These are phyloP conservation scores for Heliconius nattereri DNA, from an alignment of 1,140 invertebrate species.

Conservation along the genomic window DNA sequence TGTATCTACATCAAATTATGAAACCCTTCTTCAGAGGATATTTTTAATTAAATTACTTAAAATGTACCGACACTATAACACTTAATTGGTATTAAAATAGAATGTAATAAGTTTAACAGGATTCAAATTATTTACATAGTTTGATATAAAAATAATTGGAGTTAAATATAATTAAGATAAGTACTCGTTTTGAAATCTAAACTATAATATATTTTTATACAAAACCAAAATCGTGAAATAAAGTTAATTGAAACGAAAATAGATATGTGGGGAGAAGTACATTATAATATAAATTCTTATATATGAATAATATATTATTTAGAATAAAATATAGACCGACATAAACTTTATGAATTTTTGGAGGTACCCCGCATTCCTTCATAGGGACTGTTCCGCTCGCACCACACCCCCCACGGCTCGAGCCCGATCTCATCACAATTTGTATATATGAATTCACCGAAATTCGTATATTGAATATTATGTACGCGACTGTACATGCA, in stretches of 20 bases:
- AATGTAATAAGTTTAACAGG: conserved; percentile 80
- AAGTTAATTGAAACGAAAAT: not conserved
- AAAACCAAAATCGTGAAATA: conserved; percentile 11
- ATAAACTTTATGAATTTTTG: too few species aligned
- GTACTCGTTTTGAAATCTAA: conserved; percentile 15
- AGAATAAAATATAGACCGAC: not conserved
- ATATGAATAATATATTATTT: not conserved
- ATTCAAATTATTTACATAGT: conserved; percentile 79
- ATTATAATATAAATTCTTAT: not conserved
- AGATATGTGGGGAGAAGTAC: not conserved
- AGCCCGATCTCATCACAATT: too few species aligned
- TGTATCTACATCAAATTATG: conserved; percentile 43
- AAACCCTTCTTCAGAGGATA: conserved; percentile 65
- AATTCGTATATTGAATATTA: too few species aligned
- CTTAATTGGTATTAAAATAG: conserved; percentile 78
- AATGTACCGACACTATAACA: conserved; percentile 76
- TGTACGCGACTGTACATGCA: too few species aligned
- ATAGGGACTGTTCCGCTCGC: too few species aligned
- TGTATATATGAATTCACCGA: too few species aligned
- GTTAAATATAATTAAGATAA: conserved; percentile 29
- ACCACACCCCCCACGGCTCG: too few species aligned
- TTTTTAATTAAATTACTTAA: conserved; percentile 57
- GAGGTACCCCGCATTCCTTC: too few species aligned
- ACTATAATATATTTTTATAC: not conserved
- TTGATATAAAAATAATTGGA: conserved; percentile 42